Evolutionary conservation across 2,113 vertebrate genomes (phyloP), one percentile per base, ranked within the genome.

Genomic region (Cepphus grylle): DNA sequence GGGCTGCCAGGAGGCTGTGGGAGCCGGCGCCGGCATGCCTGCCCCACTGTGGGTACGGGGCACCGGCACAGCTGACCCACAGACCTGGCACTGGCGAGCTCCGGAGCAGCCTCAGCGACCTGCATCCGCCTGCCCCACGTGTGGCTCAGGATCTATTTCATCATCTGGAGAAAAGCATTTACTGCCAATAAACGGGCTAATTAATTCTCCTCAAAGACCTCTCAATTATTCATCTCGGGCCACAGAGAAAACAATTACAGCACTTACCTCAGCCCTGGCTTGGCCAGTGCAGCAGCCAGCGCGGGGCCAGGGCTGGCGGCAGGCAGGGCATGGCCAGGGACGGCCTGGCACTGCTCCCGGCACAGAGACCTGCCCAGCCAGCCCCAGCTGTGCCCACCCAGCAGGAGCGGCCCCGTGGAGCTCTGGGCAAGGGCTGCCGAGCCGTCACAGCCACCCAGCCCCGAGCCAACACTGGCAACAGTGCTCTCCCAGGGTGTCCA

Each of bases 131-230:
- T 69, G 69, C 94, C 90, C 56, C 62, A 27, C 40, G 34, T 89
- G 93, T 85, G 34, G 67, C 72, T 69, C 66, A 8, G 93, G 85
- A 97, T 94, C 94, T 94, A 94, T 97, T 98, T 96, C 84, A 94
- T 97, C 97, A 97, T 95, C 96, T 94, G 66, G 93, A 95, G 97
- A 93, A 84, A 95, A 97, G 97, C 98, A 96, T 97, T 98, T 98
- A 96, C 98, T 98, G 98, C 98, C 98, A 98, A 98, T 98, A 98
- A 98, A 94, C 21, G 38, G 96, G 93, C 97, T 98, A 98, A 98
- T 98, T 98, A 98, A 98, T 98, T 98, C 97, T 97, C 97, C 95
- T 98, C 98, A 98, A 98, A 98, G 98, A 97, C 98, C 98, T 98
- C 98, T 98, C 98, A 98, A 98, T 98, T 98, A 98, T 98, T 98